Base-by-base conservation (phyloP, 1,140 invertebrate species). In the Linepithema humile region DNA sequence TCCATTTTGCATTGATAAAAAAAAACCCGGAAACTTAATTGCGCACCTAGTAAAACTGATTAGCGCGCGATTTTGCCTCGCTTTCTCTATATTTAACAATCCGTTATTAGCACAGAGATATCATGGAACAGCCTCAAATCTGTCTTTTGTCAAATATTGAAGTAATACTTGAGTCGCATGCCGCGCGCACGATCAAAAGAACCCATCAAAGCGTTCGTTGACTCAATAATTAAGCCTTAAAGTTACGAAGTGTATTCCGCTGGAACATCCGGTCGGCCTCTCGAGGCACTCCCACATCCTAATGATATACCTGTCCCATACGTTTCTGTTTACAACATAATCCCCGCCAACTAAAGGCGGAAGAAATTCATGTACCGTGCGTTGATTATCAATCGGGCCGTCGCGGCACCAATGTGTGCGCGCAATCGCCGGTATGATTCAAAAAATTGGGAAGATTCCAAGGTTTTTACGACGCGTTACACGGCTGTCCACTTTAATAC, bases 381-480 rank as follows among this genome's bases (percentile, higher is more conserved):
- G 62, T 45, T 85, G 82, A 87, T 87, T 83, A 87, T 86, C 85
- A 55, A 83, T 26, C 55, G 62, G 15, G 10, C 85, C 85, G 65
- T 35, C 26, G 20, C 72, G 17, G 23, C 43, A 48, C 55, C 20
- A 9, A 0, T 9, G 9, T 15, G n/a, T 43, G 57, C 75, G 38
- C 38, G 40, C 23, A 12, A 45, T 40, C 59, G 48, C 20, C 4
- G 20, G 23, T 59, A 69, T 60, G 69, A 70, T 72, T 80, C 26
- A 20, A 83, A 77, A 87, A 88, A 85, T 78, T 75, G 50, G 32
- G 48, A 69, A 84, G 50, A 53, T 60, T 17, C 48, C 45, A 32
- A 35, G 9, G n/a, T n/a, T 85, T 88, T 88, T 88, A 88, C 82
- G 86, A 87, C 15, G 32, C 72, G 53, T 20, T 62, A 48, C 23